Evolutionary conservation across 2,888 invertebrate species (phyloP), one percentile per base, ranked within the genome.

Genomic region (Chloroclystis v-ata): DNA sequence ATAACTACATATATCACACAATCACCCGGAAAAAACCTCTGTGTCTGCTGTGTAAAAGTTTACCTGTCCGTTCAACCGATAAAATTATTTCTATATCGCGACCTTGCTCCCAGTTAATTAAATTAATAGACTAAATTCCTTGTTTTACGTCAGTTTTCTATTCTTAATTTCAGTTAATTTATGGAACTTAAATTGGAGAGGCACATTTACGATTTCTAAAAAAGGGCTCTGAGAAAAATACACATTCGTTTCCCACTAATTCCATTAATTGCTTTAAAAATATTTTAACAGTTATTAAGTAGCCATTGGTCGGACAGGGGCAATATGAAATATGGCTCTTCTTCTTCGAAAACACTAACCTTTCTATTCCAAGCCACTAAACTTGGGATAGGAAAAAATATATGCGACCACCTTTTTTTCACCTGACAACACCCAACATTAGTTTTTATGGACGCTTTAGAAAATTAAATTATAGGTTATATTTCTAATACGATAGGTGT

Each of bases 381-480:
- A 77, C 74, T 69, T 65, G 63, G 75, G 72, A 72, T 67, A 63
- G 51, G 76, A 75, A 74, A 78, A 80, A 78, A 68, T 80, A 75
- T 76, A 72, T 73, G 80, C 78, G 79, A 78, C 81, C 71, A 66
- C 60, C 67, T 80, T 79, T 78, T n/a, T 83, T 83, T 75, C 70
- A 78, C 71, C 82, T 81, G 78, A 79, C 82, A 81, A 77, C 80
- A 81, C 78, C 78, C 75, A 70, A 69, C 69, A 64, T 75, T 63
- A 65, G 72, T 83, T 84, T 61, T 84, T 84, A 70, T 76, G 66
- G 64, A 69, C 75, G 72, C 79, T 16, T 82, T 81, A 71, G 73
- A 81, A 87, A 85, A 87, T 85, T 86, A 83, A 86, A 86, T 87
- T 87, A 86, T 82, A 82, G 83, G 82, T 81, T 85, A 80, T 84